Evolutionary conservation across 2,888 invertebrate species (phyloP).

Genomic region (Gandaritis pyraliata): DNA sequence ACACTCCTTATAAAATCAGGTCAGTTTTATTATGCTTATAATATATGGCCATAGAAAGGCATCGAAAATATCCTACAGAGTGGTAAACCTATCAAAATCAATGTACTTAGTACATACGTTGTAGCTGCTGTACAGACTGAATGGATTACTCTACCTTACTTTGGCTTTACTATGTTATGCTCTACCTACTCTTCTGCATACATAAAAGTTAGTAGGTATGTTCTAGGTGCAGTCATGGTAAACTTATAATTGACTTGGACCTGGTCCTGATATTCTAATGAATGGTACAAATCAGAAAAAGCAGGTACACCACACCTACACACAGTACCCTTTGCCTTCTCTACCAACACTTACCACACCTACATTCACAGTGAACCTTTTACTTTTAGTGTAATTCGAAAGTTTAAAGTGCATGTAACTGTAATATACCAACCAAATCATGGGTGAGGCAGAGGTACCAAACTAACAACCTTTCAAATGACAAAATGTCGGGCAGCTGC

Average conservation of each 20-base stretch:
- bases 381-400: constrained; percentile 18
- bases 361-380: constrained; percentile 1
- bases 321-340: constrained; percentile 4
- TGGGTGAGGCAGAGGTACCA: too few relatives aligned
- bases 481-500: constrained; percentile 15
- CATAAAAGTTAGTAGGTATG: too few relatives aligned
- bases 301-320: background rate
- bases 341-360: constrained; percentile 4
- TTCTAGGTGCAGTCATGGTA: too few relatives aligned
- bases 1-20: constrained; percentile 25
- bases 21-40: constrained; percentile 15
- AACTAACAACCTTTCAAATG: constrained; percentile 13
- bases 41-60: constrained; percentile 5
- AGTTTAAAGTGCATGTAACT: constrained; percentile 21
- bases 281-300: background rate
- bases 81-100: too few relatives aligned
- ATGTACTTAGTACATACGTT: too few relatives aligned
- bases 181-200: too few relatives aligned
- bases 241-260: too few relatives aligned
- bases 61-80: background rate
- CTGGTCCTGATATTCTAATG: too few relatives aligned
- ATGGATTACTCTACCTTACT: too few relatives aligned
- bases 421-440: constrained; percentile 2
- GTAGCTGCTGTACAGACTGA: too few relatives aligned
- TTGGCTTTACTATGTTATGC: too few relatives aligned